phyloP scores from a whole-genome alignment of 2,888 invertebrate species.

The Synanthedon myopaeformis region DNA sequence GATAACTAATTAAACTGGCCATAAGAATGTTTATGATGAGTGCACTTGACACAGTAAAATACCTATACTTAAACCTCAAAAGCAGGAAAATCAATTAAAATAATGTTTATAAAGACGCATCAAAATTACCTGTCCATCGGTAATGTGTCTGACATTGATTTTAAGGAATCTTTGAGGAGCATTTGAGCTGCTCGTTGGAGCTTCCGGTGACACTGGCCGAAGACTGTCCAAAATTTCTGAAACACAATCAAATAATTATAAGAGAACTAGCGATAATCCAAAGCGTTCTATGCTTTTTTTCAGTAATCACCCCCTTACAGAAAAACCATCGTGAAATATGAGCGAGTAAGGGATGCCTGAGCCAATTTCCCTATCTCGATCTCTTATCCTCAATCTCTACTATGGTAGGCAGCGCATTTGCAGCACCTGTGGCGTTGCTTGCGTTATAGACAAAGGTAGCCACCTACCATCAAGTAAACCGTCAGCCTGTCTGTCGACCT shows the following conservation, averaged over 20 bases:
- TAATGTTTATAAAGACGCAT: not conserved
- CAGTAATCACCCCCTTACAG: too few relatives aligned
- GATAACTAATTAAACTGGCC: not conserved
- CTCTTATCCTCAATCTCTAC: too few relatives aligned
- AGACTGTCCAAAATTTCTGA: slow-evolving; percentile 85
- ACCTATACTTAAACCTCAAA: not conserved
- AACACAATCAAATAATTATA: not conserved
- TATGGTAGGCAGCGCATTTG: too few relatives aligned
- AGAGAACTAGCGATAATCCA: not conserved
- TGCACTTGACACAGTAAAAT: slow-evolving; percentile 1
- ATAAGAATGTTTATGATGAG: not conserved
- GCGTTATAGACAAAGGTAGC: too few relatives aligned
- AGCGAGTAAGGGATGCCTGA: too few relatives aligned
- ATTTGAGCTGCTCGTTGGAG: slow-evolving; percentile 71
- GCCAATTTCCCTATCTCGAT: too few relatives aligned
- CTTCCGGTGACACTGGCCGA: slow-evolving; percentile 86
- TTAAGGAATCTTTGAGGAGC: slow-evolving; percentile 88
- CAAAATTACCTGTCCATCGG: slow-evolving; percentile 82
- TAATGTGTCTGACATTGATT: slow-evolving; percentile 92
- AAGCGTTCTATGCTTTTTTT: too few relatives aligned
- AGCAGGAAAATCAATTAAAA: not conserved
- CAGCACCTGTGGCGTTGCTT: too few relatives aligned
- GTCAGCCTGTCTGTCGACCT: too few relatives aligned
- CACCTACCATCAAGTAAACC: too few relatives aligned
- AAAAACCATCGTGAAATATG: too few relatives aligned